phyloP scores from a whole-genome alignment of 2,888 invertebrate species.

The Doris montereyensis region DNA sequence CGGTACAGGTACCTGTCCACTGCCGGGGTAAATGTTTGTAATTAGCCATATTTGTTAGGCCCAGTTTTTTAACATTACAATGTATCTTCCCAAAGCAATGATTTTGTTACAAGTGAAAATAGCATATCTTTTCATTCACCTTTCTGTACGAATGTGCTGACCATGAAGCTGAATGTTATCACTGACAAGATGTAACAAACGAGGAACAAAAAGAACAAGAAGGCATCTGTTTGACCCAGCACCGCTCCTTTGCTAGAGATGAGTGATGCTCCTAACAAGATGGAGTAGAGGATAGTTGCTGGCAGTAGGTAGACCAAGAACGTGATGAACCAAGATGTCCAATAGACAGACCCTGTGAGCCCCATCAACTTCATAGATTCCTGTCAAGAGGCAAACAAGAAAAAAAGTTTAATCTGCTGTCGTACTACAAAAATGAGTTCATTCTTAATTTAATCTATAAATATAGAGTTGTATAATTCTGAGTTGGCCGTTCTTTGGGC shows the following conservation, averaged over 20 bases:
- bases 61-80: too few species aligned
- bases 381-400: conserved; percentile 73
- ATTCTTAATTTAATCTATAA: too few species aligned
- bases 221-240: conserved; percentile 75
- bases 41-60: too few species aligned
- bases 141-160: conserved; percentile 86
- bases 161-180: conserved; percentile 85
- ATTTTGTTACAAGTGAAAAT: neutral
- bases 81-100: too few species aligned
- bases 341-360: conserved; percentile 84
- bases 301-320: conserved; percentile 80
- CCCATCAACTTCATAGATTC: conserved; percentile 95
- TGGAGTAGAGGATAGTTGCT: conserved; percentile 75
- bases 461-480: too few species aligned
- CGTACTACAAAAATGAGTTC: too few species aligned
- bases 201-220: conserved; percentile 81
- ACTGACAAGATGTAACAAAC: conserved; percentile 81
- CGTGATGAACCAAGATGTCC: conserved; percentile 89
- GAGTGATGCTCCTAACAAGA: conserved; percentile 64
- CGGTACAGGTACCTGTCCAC: too few species aligned
- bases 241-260: conserved; percentile 50
- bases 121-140: conserved; percentile 77
- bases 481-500: too few species aligned
- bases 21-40: too few species aligned
- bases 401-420: too few species aligned